Evolutionary conservation across 2,888 invertebrate genomes (phyloP).

Genomic region (Alloscopus bannaensis): DNA sequence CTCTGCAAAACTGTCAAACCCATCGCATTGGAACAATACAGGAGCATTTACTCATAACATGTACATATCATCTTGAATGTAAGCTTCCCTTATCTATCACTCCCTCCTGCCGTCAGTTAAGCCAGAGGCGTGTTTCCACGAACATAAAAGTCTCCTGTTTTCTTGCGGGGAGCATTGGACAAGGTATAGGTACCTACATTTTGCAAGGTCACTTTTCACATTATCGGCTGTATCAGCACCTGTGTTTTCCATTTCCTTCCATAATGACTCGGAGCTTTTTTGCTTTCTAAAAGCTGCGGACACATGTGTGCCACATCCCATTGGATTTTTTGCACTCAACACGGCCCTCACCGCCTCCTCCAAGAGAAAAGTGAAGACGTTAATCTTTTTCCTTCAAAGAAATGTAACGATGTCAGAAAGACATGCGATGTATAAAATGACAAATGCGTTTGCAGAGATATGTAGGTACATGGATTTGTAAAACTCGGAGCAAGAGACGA

Average conservation of each 20-base stretch:
- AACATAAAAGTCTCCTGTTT: background rate
- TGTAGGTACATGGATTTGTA: background rate
- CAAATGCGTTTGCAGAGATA: slow-evolving; percentile 29
- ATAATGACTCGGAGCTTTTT: too few species aligned
- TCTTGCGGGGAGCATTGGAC: background rate
- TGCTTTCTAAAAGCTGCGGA: too few species aligned
- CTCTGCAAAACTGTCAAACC: background rate
- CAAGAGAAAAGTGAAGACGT: too few species aligned
- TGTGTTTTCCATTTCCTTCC: too few species aligned
- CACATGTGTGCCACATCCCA: too few species aligned
- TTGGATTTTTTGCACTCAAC: background rate
- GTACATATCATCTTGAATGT: background rate
- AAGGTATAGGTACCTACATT: too few species aligned
- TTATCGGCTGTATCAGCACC: too few species aligned
- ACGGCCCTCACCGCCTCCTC: too few species aligned
- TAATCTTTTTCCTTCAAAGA: background rate
- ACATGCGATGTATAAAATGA: slow-evolving; percentile 21
- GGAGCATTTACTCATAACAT: background rate
- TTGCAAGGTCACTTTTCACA: too few species aligned
- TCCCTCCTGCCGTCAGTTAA: background rate
- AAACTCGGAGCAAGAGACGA: background rate
- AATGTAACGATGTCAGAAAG: slow-evolving; percentile 2
- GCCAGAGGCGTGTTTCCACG: background rate
- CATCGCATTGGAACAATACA: background rate
- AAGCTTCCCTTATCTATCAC: background rate